Evolutionary conservation across 2,113 vertebrate genomes (phyloP), one percentile per base, ranked within the genome.

Genomic region (Eretmochelys imbricata): DNA sequence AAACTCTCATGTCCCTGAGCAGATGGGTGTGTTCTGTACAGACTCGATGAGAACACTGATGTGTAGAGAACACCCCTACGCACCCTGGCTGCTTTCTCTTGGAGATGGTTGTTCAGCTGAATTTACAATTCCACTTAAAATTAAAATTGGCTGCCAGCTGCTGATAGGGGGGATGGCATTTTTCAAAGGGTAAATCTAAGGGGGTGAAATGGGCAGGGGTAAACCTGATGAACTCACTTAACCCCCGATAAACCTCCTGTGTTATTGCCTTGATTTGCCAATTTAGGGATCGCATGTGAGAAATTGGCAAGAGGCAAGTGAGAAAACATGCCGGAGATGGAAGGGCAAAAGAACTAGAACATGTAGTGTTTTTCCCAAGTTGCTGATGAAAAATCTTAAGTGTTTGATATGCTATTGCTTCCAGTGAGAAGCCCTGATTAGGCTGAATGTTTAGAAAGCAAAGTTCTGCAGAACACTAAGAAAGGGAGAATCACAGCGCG

Each of bases 81-180:
- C 25, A 87, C 75, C 49, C 83, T 69, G 49, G 65, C 88, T 91
- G 81, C 57, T 85, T 93, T 88, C 78, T 88, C 51, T 5, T 10
- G 51, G 51, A 89, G 85, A 54, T 88, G 14, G 11, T 91, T 92
- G 89, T 69, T 88, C 86, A 88, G 46, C 88, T 82, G 80, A 75
- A 80, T 87, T 69, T 94, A 62, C 27, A 88, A 11, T 69, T 93
- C 79, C 19, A 13, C 82, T 95, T 87, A 88, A 93, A 95, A 94
- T 94, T 80, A 87, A 88, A 81, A 84, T 3, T n/a, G 48, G 90
- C 65, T 69, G 84, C 82, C 91, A 94, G 91, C 79, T 90, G 51
- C 80, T 46, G 79, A 42, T 90, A 57, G 86, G 72, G 55, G 85
- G 80, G 20, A 27, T 78, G 42, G 12, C 31, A 20, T 82, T 57